Evolutionary conservation across 2,797 vertebrate species (phyloP), one percentile per base, ranked within the genome.

Genomic region (Peromyscus nudipes): DNA sequence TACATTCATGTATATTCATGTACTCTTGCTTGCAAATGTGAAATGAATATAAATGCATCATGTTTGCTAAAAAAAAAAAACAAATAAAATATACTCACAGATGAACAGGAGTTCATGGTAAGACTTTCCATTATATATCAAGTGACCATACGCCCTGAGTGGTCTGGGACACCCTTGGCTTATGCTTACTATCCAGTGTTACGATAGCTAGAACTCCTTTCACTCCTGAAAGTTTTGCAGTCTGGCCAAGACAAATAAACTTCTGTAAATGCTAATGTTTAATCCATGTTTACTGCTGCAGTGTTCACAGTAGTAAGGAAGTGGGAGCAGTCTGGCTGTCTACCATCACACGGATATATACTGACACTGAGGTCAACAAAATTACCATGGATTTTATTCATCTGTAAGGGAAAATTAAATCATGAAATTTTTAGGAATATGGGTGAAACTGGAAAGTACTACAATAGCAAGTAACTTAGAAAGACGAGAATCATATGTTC

Each of bases 21-120:
- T 55, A 29, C 12, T 17, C 43, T 91, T 87, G 31, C 60, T 75
- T 87, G 11, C 16, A 90, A 80, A 23, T 90, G 46, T 80, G 34
- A 97, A 60, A 93, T 52, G 19, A 92, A 81, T 86, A 62, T 52
- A 92, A 89, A 94, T 76, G 8, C 31, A 60, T 82, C 11, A 17
- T 43, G 11, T 80, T 37, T 84, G 69, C 37, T 75, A 73, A 71
- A 75, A 91, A 77, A n/a, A 60, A 1, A 29, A 95, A 94, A 60
- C 17, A 81, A 83, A 13, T 46, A 64, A 82, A 86, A 73, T 64
- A 43, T 57, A 55, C 83, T 69, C 73, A 31, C 49, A 83, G 67
- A 31, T 60, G 6, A 86, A 1, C 67, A 21, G 76, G 13, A 82
- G 34, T 84, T 25, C 17, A 34, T 40, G 81, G 62, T 55, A 37